phyloP scores from a whole-genome alignment of 2,113 vertebrate genomes.

The Cebidichthys violaceus region DNA sequence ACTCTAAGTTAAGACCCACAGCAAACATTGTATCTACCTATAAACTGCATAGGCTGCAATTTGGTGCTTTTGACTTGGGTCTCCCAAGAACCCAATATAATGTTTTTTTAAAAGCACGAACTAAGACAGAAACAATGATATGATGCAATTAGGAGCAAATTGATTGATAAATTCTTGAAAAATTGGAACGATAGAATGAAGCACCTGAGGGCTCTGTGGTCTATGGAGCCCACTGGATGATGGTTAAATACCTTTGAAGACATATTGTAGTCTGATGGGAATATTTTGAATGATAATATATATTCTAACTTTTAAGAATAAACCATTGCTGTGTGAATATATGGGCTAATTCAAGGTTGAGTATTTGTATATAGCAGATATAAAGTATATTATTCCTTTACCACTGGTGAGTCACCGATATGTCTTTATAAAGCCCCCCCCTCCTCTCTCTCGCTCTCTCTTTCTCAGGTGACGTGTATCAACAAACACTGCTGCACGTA shows the following conservation, averaged over 20 bases:
- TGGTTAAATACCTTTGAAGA: background rate
- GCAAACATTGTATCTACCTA: no score
- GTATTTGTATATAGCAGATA: background rate
- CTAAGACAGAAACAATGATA: no score
- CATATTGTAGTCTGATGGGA: background rate
- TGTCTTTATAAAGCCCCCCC: background rate
- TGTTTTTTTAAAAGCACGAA: no score
- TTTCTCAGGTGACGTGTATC: slow-evolving; percentile 18
- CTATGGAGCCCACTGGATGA: background rate
- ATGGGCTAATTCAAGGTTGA: background rate
- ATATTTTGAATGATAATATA: background rate
- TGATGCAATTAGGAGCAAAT: no score
- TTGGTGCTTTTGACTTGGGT: no score
- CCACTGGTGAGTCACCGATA: background rate
- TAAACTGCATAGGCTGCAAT: no score
- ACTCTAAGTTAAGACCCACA: no score
- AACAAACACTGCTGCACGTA: slow-evolving; percentile 44
- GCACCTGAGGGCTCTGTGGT: no score
- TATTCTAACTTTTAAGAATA: background rate
- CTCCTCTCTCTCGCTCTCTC: background rate
- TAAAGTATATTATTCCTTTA: background rate
- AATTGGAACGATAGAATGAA: no score
- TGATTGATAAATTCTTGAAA: no score
- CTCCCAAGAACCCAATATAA: no score
- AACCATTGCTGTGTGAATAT: background rate